Conservation (phyloP, 1,140 invertebrate species). For the Macrocentrus cingulum region DNA sequence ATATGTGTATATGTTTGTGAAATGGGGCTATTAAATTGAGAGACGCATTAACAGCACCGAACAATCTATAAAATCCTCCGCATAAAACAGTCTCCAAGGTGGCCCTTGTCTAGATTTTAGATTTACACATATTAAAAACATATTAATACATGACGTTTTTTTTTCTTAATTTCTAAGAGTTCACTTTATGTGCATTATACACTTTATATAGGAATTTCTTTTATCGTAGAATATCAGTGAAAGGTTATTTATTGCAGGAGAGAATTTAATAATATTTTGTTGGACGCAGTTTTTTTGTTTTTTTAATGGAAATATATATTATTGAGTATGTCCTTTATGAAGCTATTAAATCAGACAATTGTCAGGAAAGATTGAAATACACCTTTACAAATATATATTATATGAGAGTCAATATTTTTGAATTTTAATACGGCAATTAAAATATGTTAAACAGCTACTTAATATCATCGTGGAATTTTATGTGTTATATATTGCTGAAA, state of each 20-base stretch:
- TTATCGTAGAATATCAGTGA: too few species aligned
- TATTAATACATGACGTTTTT: conserved; percentile 46
- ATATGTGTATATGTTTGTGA: background rate
- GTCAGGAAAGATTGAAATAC: too few species aligned
- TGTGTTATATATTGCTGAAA: conserved; percentile 44
- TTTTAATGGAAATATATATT: background rate
- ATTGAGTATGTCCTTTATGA: too few species aligned
- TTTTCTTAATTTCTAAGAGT: conserved; percentile 43
- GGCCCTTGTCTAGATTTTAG: conserved; percentile 45
- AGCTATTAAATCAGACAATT: too few species aligned
- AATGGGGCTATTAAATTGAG: background rate
- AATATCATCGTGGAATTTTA: conserved; percentile 46
- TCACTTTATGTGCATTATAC: too few species aligned
- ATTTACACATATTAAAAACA: conserved; percentile 47
- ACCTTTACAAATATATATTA: background rate
- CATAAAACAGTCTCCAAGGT: conserved; percentile 40
- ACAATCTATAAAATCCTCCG: conserved; percentile 31
- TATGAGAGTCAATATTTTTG: conserved; percentile 29
- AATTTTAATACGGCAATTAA: conserved; percentile 46
- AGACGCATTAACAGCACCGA: too few species aligned
- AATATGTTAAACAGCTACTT: conserved; percentile 50
- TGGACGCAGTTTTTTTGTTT: too few species aligned
- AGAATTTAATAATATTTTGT: too few species aligned
- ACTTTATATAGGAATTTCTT: too few species aligned
- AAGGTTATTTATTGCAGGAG: too few species aligned